Evolutionary conservation across 2,113 vertebrate genomes (phyloP), one percentile per base, ranked within the genome.

Genomic region (Genyomyrus donnyi): DNA sequence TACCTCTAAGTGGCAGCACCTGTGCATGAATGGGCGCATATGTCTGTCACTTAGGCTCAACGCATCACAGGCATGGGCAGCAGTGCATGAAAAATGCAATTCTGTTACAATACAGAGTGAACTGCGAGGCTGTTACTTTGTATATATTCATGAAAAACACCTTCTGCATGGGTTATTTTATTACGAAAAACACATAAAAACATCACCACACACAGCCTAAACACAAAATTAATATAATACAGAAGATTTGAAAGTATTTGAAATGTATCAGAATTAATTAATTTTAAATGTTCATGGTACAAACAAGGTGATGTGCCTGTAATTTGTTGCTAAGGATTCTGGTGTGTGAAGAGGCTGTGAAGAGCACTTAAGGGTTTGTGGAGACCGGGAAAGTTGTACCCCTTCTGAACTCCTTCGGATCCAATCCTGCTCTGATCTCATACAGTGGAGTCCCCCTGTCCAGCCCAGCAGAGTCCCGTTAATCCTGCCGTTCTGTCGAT

Each of bases 31-130:
- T 77, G 70, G 31, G 15, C 15, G 5, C 74, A 39, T 80, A 80
- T 80, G 74, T 80, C 74, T 80, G 74, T 80, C 74, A 80, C 74
- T 80, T 80, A 80, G 74, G 15, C 74, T 39, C 74, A 80, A 15
- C 17, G 15, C 17, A 42, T 80, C 74, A 19, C 74, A 80, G 35
- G 74, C 74, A 80, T 80, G 74, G 35, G 74, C 74, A 21, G 4
- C 74, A 80, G 74, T 80, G 35, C 74, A 42, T 80, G 74, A 80
- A 42, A 80, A 80, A 80, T 42, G 74, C 15, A 1, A 80, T 80
- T 80, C 5, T 80, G 74, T 80, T 80, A 80, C 35, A 80, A 80
- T 42, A 80, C 74, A 19, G 74, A 42, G 15, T 80, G 74, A 80
- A 80, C 74, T 42, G 35, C 15, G 2, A 1, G 74, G 35, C 35